These are phyloP conservation scores for Rhynchophorus ferrugineus DNA, from an alignment of 1,140 invertebrate genomes.

Conservation along the genomic window DNA sequence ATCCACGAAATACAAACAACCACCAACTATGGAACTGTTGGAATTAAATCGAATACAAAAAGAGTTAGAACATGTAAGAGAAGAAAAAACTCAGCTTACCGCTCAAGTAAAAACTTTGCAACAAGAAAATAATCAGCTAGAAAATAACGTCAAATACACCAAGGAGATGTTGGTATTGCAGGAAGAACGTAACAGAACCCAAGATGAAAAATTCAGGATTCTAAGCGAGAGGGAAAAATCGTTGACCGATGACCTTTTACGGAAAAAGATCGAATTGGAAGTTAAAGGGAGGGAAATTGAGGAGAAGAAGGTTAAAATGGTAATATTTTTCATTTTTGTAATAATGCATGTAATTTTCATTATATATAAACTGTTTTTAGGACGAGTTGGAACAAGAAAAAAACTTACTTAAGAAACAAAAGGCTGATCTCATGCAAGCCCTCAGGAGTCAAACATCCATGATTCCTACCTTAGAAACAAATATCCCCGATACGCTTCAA, in stretches of 20 bases:
- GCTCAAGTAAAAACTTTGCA: constrained; percentile 24
- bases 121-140: constrained; percentile 19
- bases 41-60: constrained; percentile 42
- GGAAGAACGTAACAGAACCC: constrained; percentile 46
- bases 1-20: constrained; percentile 33
- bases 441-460: constrained; percentile 22
- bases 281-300: constrained; percentile 41
- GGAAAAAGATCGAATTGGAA: constrained; percentile 45
- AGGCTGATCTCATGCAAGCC: constrained; percentile 24
- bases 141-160: constrained; percentile 42
- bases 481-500: constrained; percentile 41
- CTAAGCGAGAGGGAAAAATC: constrained; percentile 37
- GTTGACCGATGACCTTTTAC: constrained; percentile 34
- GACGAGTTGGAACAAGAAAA: constrained; percentile 36
- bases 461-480: constrained; percentile 9
- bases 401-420: constrained; percentile 27
- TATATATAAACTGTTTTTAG: constrained; percentile 17
- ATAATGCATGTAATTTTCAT: neutral
- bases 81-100: constrained; percentile 41
- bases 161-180: constrained; percentile 50
- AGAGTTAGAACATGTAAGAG: constrained; percentile 45
- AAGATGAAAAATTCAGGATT: constrained; percentile 41
- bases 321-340: constrained; percentile 10
- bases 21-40: constrained; percentile 39
- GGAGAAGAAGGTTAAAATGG: constrained; percentile 38